Evolutionary conservation across 1,140 invertebrate genomes (phyloP).

Genomic region (Zaprionus lachaisei): DNA sequence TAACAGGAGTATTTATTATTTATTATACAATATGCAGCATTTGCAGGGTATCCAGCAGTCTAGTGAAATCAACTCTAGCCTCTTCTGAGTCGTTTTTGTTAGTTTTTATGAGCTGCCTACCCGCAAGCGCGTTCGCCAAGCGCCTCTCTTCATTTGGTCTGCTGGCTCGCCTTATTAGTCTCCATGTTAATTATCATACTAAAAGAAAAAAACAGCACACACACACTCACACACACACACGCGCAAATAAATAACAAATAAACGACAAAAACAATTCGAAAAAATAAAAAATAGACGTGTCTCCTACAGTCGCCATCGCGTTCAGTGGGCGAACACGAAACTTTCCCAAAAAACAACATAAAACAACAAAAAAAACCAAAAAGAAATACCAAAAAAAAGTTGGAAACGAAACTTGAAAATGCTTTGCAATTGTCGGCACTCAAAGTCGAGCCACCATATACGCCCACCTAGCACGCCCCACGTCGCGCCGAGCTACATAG

Average conservation of each 20-base stretch:
- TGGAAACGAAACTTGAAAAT: slow-evolving; percentile 10
- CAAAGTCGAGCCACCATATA: slow-evolving; percentile 16
- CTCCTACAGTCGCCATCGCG: slow-evolving; percentile 19
- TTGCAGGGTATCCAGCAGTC: not conserved
- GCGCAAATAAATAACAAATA: slow-evolving; percentile 20
- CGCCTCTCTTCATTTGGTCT: slow-evolving; percentile 49
- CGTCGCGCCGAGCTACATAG: not conserved
- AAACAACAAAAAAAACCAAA: slow-evolving; percentile 11
- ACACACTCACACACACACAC: not conserved
- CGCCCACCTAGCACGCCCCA: slow-evolving; percentile 15
- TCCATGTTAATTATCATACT: slow-evolving; percentile 78
- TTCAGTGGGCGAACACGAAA: slow-evolving; percentile 46
- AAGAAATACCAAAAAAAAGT: not conserved
- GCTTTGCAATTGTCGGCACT: slow-evolving; percentile 35
- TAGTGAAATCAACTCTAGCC: not conserved
- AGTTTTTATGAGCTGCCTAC: slow-evolving; percentile 55
- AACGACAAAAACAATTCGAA: slow-evolving; percentile 55
- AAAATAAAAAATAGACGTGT: slow-evolving; percentile 6
- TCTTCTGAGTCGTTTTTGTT: not conserved
- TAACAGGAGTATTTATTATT: not conserved
- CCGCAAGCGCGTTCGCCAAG: slow-evolving; percentile 46
- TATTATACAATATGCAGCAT: not conserved
- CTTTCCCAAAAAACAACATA: slow-evolving; percentile 22
- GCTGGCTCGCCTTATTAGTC: slow-evolving; percentile 67
- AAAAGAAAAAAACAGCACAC: slow-evolving; percentile 53